Evolutionary conservation across 2,113 vertebrate genomes (phyloP).

Genomic region (Epinephelus cyanopodus): DNA sequence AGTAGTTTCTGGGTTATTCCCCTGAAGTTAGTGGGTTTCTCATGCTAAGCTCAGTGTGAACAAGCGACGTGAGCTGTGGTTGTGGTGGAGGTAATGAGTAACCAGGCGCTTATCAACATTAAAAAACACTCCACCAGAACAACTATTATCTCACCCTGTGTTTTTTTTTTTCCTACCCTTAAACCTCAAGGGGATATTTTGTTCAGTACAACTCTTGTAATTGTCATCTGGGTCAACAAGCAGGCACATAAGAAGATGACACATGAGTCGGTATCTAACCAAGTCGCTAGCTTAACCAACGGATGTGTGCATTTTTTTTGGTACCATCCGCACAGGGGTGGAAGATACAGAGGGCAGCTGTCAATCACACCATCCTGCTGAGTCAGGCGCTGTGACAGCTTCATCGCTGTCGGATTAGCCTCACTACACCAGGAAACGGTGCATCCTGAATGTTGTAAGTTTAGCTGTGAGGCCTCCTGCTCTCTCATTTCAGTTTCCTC

Average conservation of each 20-base stretch:
- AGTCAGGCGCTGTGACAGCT: constrained; percentile 76
- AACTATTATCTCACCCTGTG: constrained; percentile 7
- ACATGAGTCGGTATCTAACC: neutral
- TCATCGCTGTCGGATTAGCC: constrained; percentile 44
- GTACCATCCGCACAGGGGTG: constrained; percentile 30
- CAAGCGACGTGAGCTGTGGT: constrained; percentile 33
- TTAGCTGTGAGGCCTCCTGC: constrained; percentile 14
- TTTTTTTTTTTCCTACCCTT: neutral
- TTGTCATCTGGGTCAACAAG: constrained; percentile 41
- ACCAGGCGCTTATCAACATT: constrained; percentile 27
- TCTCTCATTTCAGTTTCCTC: constrained; percentile 34
- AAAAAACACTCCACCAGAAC: constrained; percentile 6
- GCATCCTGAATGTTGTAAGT: constrained; percentile 29
- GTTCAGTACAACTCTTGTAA: neutral
- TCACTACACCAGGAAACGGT: constrained; percentile 53
- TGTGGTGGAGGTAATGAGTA: constrained; percentile 46
- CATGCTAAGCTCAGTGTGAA: constrained; percentile 16
- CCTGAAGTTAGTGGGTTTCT: constrained; percentile 13
- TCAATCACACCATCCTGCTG: constrained; percentile 72
- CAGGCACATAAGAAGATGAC: constrained; percentile 14
- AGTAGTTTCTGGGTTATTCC: constrained; percentile 15
- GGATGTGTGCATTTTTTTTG: constrained; percentile 60
- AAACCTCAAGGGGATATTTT: constrained; percentile 31
- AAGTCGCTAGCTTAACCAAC: constrained; percentile 26
- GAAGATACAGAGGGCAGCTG: constrained; percentile 62